Percentiles rank a stretch among this genome's conserved stretches.
phyloP scores from a whole-genome alignment of 2,113 vertebrate genomes.

The Tachysurus fulvidraco region DNA sequence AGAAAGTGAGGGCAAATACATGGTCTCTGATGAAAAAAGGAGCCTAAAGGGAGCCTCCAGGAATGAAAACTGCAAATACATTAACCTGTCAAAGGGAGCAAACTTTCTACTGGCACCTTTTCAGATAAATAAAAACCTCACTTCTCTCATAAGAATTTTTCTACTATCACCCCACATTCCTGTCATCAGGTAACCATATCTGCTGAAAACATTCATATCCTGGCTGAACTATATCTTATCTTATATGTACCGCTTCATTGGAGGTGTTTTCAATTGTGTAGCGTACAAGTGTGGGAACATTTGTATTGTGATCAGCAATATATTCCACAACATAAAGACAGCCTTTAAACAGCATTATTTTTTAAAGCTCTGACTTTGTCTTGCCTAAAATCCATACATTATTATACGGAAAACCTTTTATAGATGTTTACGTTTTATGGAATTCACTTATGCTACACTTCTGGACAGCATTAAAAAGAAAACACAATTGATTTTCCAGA shows the following conservation, averaged over 20 bases:
- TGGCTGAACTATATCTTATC: background rate
- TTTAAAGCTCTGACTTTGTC: background rate
- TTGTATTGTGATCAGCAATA: background rate
- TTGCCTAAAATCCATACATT: background rate
- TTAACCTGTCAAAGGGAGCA: background rate
- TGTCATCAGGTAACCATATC: slow-evolving; percentile 7
- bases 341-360: background rate
- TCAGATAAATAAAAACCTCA: background rate
- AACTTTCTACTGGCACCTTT: background rate
- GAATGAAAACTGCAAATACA: slow-evolving; percentile 5
- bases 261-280: background rate
- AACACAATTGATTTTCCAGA: slow-evolving; percentile 1
- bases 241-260: background rate
- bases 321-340: background rate
- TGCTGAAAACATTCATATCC: background rate
- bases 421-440: background rate
- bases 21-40: background rate
- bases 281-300: background rate
- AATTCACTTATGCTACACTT: background rate
- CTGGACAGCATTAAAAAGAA: slow-evolving; percentile 9
- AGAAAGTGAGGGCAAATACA: background rate
- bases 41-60: background rate
- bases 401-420: background rate
- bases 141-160: slow-evolving; percentile 13
- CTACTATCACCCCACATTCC: background rate